These are phyloP conservation scores for Samia ricini DNA, from an alignment of 1,140 invertebrate species.

Conservation along the genomic window DNA sequence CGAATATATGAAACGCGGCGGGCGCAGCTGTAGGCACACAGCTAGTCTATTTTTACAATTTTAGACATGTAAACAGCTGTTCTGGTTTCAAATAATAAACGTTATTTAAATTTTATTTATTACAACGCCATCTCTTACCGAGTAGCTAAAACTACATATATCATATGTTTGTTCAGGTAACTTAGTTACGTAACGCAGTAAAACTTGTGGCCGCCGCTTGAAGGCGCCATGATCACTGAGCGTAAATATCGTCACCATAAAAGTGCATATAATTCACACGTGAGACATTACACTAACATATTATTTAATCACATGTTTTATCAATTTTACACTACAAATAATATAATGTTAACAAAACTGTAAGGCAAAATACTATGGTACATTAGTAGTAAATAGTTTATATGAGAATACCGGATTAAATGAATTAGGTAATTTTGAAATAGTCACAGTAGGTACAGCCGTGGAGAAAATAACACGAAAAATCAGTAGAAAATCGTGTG, in stretches of 20 bases:
- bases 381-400: neutral
- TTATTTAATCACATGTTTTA: neutral
- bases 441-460: neutral
- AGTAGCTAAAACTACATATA: constrained; percentile 51
- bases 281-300: constrained; percentile 9
- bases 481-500: constrained; percentile 39
- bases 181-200: constrained; percentile 53
- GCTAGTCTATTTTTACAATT: too few relatives aligned
- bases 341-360: neutral
- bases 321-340: neutral
- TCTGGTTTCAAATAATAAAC: too few relatives aligned
- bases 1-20: too few relatives aligned
- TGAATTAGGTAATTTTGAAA: neutral
- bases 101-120: neutral
- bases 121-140: constrained; percentile 69
- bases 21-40: too few relatives aligned
- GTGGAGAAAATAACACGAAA: constrained; percentile 5
- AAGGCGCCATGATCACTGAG: constrained; percentile 73
- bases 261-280: constrained; percentile 58
- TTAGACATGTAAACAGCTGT: too few relatives aligned
- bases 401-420: neutral
- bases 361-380: neutral
- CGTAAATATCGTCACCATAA: constrained; percentile 71
- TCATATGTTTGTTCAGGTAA: constrained; percentile 36
- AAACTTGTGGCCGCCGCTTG: constrained; percentile 70